phyloP scores from a whole-genome alignment of 2,888 invertebrate genomes.

The Saturnia pavonia region DNA sequence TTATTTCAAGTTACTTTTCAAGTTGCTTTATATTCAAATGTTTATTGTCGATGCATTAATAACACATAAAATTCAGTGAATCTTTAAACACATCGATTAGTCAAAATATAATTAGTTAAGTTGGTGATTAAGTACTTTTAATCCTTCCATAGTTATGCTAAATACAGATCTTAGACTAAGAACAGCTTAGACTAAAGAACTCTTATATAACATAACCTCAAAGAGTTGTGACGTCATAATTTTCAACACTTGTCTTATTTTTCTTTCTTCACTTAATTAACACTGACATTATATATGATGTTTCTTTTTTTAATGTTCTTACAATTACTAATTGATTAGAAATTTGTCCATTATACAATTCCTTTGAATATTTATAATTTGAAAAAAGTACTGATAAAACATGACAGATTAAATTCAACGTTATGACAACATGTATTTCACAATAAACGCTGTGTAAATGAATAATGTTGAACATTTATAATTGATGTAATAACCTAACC shows the following conservation, averaged over 20 bases:
- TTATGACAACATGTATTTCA: background rate
- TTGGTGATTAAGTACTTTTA: background rate
- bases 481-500: background rate
- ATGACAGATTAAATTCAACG: background rate
- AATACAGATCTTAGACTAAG: background rate
- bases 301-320: background rate
- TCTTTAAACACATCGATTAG: background rate
- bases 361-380: background rate
- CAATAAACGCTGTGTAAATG: background rate
- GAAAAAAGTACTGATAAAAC: background rate
- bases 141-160: background rate
- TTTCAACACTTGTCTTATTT: slow-evolving; percentile 2
- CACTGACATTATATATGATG: background rate
- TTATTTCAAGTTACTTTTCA: background rate
- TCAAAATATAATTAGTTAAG: background rate
- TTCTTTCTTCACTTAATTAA: background rate
- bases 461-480: background rate
- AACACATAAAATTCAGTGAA: background rate
- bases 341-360: background rate
- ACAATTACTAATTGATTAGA: background rate
- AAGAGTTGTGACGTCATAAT: slow-evolving; percentile 50
- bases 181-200: background rate
- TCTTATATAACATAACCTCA: slow-evolving; percentile 76
- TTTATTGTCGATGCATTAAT: background rate
- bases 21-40: background rate